phyloP scores from a whole-genome alignment of 2,888 invertebrate genomes.

The Mythimna albipuncta region DNA sequence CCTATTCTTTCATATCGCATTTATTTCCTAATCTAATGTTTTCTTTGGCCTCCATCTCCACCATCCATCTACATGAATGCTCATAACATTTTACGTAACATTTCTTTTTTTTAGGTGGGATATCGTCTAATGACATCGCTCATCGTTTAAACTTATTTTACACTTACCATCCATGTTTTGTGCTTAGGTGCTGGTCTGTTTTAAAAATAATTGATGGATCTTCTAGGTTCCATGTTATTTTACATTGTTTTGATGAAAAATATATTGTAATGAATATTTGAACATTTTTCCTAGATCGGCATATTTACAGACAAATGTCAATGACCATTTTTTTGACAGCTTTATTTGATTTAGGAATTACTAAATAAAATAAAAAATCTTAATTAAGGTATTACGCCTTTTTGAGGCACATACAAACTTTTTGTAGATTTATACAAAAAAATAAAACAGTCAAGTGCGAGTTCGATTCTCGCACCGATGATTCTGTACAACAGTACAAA shows the following conservation, averaged over 20 bases:
- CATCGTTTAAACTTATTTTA: neutral
- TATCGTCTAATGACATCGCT: no score
- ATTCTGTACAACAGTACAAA: no score
- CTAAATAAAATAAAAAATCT: neutral
- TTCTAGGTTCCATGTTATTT: constrained; percentile 34
- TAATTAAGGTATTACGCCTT: neutral
- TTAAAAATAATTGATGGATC: neutral
- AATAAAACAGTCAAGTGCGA: no score
- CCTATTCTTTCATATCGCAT: no score
- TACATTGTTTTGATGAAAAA: neutral
- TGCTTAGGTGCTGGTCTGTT: neutral
- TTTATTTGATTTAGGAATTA: constrained; percentile 40
- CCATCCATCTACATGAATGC: no score
- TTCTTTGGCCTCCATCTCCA: no score
- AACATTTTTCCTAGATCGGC: constrained; percentile 1
- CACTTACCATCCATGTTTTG: constrained; percentile 32
- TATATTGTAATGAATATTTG: neutral
- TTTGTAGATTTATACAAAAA: no score
- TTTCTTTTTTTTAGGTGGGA: no score
- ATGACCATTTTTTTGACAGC: constrained; percentile 21
- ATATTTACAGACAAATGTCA: neutral
- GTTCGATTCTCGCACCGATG: no score
- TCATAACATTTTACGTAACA: no score
- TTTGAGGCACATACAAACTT: no score
- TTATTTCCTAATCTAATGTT: no score